A percentile compares a stretch with the other conserved stretches of the same genome.
These are phyloP conservation scores for Vespertilio murinus DNA, from an alignment of 2,797 vertebrate genomes.

Conservation along the genomic window DNA sequence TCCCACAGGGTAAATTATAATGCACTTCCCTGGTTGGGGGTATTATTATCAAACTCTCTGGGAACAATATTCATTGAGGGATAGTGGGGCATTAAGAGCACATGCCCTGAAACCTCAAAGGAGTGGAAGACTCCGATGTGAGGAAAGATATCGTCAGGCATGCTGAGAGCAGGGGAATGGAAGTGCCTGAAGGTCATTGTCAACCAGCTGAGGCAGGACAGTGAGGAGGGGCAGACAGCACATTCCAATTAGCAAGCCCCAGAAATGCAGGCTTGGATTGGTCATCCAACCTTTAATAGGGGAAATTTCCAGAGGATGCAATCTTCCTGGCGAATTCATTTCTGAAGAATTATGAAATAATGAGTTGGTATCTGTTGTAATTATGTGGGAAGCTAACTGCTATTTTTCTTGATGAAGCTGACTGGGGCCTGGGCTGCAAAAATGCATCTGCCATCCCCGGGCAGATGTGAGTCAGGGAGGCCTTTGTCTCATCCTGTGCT, in stretches of 20 bases:
- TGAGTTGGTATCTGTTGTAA: constrained; percentile 54
- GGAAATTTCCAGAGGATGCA: constrained; percentile 34
- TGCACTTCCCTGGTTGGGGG: neutral
- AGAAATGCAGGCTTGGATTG: neutral
- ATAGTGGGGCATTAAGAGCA: neutral
- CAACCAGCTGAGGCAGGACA: neutral
- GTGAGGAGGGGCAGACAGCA: neutral
- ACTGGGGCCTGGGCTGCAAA: neutral
- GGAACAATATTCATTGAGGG: neutral
- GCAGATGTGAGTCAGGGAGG: neutral
- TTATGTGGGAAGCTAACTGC: constrained; percentile 58
- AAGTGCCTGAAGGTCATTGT: neutral
- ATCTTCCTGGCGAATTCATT: constrained; percentile 41
- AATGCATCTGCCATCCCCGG: neutral
- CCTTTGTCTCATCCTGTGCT: neutral
- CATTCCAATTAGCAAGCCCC: neutral
- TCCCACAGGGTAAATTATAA: neutral
- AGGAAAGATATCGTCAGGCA: neutral
- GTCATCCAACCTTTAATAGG: neutral
- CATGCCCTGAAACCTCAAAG: neutral
- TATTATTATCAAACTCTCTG: neutral
- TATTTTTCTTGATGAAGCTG: constrained; percentile 69
- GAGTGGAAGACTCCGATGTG: neutral
- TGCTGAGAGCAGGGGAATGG: neutral
- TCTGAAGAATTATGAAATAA: constrained; percentile 68